Evolutionary conservation across 2,797 vertebrate species (phyloP).

Genomic region (Hydrocynus forskahlii): DNA sequence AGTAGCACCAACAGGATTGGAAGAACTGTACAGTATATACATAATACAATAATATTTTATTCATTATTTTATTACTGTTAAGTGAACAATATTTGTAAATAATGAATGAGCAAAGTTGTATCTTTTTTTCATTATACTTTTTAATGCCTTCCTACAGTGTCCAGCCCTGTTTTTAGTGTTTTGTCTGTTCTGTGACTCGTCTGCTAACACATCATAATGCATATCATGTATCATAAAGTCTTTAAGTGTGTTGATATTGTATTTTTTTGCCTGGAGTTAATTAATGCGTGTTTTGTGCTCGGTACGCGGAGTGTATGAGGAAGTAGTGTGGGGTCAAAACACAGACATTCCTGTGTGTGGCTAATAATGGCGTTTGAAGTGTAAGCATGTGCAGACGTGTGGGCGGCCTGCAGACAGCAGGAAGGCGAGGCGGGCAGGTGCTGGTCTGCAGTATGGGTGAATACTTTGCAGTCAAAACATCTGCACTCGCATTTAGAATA

Average conservation of each 20-base stretch:
- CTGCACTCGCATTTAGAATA: not conserved
- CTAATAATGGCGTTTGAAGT: not conserved
- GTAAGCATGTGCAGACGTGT: slow-evolving; percentile 22
- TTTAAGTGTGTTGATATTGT: not conserved
- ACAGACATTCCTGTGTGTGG: slow-evolving; percentile 1
- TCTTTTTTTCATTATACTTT: not conserved
- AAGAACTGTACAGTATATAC: no score
- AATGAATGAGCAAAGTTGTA: no score
- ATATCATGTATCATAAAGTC: not conserved
- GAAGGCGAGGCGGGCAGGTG: slow-evolving; percentile 17
- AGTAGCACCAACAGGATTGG: no score
- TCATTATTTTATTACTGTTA: no score
- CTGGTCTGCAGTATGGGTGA: slow-evolving; percentile 11
- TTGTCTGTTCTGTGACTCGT: not conserved
- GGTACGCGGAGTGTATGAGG: not conserved
- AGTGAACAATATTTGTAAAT: no score
- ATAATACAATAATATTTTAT: no score
- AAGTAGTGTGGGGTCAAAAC: not conserved
- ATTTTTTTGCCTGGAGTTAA: not conserved
- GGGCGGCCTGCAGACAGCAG: slow-evolving; percentile 34
- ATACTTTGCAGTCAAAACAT: slow-evolving; percentile 7
- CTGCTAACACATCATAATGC: not conserved
- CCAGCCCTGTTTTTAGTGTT: not conserved
- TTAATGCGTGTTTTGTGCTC: not conserved
- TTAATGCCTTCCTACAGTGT: not conserved